phyloP scores from a whole-genome alignment of 2,113 vertebrate genomes.

The Nettapus auritus region DNA sequence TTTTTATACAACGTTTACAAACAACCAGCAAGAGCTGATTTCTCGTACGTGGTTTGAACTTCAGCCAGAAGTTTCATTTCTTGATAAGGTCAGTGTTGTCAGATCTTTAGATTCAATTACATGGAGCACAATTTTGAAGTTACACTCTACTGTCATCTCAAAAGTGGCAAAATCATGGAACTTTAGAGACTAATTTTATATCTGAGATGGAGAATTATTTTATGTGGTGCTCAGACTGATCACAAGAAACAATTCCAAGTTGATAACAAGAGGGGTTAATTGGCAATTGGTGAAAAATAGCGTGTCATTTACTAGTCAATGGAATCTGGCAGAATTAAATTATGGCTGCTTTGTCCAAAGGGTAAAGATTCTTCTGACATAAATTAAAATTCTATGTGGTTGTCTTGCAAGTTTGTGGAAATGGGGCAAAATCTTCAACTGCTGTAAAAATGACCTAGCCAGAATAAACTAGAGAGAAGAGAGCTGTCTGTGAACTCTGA shows the following conservation, averaged over 20 bases:
- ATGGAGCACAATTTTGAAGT: conserved; percentile 17
- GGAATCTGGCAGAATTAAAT: neutral
- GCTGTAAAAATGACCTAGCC: neutral
- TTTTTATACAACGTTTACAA: conserved; percentile 62
- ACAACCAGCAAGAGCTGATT: conserved; percentile 39
- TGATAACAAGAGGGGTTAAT: neutral
- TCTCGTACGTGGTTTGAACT: conserved; percentile 32
- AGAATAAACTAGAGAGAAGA: neutral
- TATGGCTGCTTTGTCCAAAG: neutral
- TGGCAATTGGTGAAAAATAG: neutral
- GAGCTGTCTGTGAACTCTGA: neutral
- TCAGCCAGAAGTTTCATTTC: conserved; percentile 58
- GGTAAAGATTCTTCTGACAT: neutral
- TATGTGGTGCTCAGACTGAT: rapidly evolving
- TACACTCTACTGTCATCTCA: neutral
- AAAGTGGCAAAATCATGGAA: conserved; percentile 4
- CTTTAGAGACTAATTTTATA: neutral
- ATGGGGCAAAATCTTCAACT: neutral
- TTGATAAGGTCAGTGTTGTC: conserved; percentile 62
- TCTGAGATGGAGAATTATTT: neutral
- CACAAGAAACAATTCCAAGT: neutral
- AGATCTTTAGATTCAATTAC: conserved; percentile 61
- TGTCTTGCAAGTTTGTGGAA: neutral
- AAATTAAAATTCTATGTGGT: neutral
- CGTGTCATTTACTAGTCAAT: neutral